These are phyloP conservation scores for Eupleurogrammus muticus DNA, from an alignment of 2,797 vertebrate genomes.

Conservation along the genomic window DNA sequence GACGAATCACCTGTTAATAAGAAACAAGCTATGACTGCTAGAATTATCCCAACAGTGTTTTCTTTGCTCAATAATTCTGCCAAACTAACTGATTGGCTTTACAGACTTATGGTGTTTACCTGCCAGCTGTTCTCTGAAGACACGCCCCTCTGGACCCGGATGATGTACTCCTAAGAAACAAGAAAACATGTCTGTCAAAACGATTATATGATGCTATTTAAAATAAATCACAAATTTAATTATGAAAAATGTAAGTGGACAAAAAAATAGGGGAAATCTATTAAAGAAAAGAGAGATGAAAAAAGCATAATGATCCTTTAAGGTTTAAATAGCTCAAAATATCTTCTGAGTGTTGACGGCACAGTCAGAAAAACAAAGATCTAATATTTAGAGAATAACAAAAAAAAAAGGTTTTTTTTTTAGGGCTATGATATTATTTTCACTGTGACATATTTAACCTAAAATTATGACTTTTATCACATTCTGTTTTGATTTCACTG, in stretches of 20 bases:
- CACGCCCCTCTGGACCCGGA: constrained; percentile 95
- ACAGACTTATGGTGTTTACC: constrained; percentile 79
- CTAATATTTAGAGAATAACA: too few species aligned
- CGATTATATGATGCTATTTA: neutral
- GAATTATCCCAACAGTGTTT: neutral
- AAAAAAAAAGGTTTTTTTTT: too few species aligned
- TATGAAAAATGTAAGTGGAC: neutral
- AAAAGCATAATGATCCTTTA: too few species aligned
- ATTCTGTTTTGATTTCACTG: too few species aligned
- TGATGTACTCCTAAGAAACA: constrained; percentile 92
- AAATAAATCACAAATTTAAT: neutral
- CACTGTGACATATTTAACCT: neutral
- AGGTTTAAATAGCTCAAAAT: too few species aligned
- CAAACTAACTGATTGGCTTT: neutral
- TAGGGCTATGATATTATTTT: too few species aligned
- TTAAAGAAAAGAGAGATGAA: too few species aligned
- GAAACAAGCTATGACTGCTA: neutral
- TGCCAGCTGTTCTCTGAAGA: constrained; percentile 96
- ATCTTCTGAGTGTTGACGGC: too few species aligned
- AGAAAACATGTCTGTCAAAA: constrained; percentile 15
- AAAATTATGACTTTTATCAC: too few species aligned
- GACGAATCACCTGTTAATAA: constrained; percentile 88
- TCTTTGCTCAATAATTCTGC: neutral
- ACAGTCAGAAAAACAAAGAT: too few species aligned
- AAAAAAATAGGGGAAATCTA: neutral